These are phyloP conservation scores for Coreius guichenoti DNA, from an alignment of 2,797 vertebrate genomes.

Conservation along the genomic window DNA sequence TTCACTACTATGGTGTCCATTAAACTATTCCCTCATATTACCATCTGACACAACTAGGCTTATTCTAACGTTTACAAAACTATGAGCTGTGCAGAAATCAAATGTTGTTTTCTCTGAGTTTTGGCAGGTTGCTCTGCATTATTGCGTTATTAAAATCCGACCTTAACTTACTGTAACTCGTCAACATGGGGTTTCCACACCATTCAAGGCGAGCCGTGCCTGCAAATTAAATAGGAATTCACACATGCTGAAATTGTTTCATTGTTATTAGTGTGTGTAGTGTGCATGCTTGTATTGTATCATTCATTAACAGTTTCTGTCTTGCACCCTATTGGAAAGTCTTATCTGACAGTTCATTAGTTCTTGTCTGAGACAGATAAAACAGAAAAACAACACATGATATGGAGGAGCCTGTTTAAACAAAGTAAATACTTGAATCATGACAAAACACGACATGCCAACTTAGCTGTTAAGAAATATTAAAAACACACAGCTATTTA, in stretches of 20 bases:
- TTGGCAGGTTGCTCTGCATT: not conserved
- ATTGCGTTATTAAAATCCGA: conserved; percentile 28
- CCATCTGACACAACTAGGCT: too few relatives aligned
- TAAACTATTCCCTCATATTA: not conserved
- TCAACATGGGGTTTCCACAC: conserved; percentile 9
- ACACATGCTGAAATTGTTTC: conserved; percentile 11
- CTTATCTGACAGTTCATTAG: conserved; percentile 43
- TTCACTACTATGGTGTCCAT: not conserved
- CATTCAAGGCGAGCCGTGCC: not conserved
- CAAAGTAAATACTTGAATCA: conserved; percentile 55
- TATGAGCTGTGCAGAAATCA: not conserved
- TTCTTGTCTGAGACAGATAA: conserved; percentile 34
- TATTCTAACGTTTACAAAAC: not conserved
- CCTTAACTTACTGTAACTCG: conserved; percentile 15
- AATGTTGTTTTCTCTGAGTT: not conserved
- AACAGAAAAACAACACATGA: conserved; percentile 37
- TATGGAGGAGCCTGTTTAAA: conserved; percentile 41
- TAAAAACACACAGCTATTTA: conserved; percentile 50
- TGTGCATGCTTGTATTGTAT: conserved; percentile 29
- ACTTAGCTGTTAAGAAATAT: conserved; percentile 42
- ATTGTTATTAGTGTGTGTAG: conserved; percentile 11
- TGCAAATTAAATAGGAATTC: conserved; percentile 21
- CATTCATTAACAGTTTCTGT: conserved; percentile 28
- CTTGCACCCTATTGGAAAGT: conserved; percentile 19
- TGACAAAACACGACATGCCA: conserved; percentile 43